A percentile compares a stretch with the other conserved stretches of the same genome.
Evolutionary conservation across 2,888 invertebrate species (phyloP).

Genomic region (Eupithecia insigniata): DNA sequence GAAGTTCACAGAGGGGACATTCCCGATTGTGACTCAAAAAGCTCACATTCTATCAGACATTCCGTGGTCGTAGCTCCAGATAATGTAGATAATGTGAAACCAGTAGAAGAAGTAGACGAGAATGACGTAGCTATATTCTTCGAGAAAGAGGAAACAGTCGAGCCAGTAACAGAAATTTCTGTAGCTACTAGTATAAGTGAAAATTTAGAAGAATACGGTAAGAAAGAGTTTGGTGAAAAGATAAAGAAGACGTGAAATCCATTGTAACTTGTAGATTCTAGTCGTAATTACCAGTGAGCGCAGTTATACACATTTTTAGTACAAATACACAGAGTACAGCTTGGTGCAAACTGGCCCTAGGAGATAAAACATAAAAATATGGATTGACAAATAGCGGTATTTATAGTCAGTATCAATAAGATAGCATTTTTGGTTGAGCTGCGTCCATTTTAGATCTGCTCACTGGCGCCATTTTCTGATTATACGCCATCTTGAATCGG

Average conservation of each 20-base stretch:
- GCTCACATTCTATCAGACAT: conserved; percentile 74
- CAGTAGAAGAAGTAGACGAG: conserved; percentile 77
- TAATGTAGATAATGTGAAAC: conserved; percentile 53
- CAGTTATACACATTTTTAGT: neutral
- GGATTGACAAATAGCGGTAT: conserved; percentile 2
- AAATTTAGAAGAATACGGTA: conserved; percentile 52
- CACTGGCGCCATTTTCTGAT: conserved; percentile 61
- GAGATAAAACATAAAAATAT: neutral
- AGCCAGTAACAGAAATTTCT: conserved; percentile 77
- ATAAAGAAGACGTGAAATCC: conserved; percentile 57
- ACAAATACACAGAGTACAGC: neutral
- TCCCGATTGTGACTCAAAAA: conserved; percentile 73
- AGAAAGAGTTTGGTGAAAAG: conserved; percentile 64
- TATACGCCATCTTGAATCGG: conserved; percentile 49
- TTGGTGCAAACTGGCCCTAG: conserved; percentile 1
- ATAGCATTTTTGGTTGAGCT: neutral
- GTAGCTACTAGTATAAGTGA: conserved; percentile 79
- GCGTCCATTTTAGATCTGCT: conserved; percentile 32
- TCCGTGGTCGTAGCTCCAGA: conserved; percentile 70
- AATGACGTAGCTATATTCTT: conserved; percentile 86
- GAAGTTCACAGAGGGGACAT: conserved; percentile 61
- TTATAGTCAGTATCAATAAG: neutral
- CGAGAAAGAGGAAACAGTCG: conserved; percentile 53
- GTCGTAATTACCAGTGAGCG: conserved; percentile 59
- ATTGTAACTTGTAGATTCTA: conserved; percentile 51